phyloP scores from a whole-genome alignment of 1,140 invertebrate species.

The Ericerus pela region DNA sequence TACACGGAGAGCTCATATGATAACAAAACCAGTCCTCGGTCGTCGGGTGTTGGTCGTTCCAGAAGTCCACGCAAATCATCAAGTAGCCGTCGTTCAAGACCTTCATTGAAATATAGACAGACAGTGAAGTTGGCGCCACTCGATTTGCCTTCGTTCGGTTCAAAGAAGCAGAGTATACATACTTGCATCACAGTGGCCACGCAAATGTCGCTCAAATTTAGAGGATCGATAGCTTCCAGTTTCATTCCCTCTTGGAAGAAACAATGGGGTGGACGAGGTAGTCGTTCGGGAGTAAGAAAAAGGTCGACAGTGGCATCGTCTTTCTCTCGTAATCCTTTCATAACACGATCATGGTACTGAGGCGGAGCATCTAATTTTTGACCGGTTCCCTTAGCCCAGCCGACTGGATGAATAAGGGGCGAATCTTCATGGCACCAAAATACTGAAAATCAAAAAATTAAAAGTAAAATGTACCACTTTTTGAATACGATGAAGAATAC shows the following conservation, averaged over 20 bases:
- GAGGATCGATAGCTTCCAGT: slow-evolving; percentile 87
- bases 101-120: slow-evolving; percentile 23
- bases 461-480: not conserved
- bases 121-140: not conserved
- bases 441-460: slow-evolving; percentile 24
- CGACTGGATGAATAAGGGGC: slow-evolving; percentile 83
- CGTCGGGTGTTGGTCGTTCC: slow-evolving; percentile 52
- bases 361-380: slow-evolving; percentile 70
- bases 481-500: not conserved
- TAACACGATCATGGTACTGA: slow-evolving; percentile 52
- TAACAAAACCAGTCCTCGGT: slow-evolving; percentile 86
- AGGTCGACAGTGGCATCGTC: slow-evolving; percentile 60
- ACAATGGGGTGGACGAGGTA: slow-evolving; percentile 25
- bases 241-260: slow-evolving; percentile 83
- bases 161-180: slow-evolving; percentile 1
- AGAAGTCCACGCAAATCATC: slow-evolving; percentile 89
- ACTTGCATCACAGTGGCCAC: slow-evolving; percentile 84
- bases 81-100: slow-evolving; percentile 82
- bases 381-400: slow-evolving; percentile 71
- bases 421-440: slow-evolving; percentile 97
- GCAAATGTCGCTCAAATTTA: slow-evolving; percentile 86
- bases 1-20: slow-evolving; percentile 78
- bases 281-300: slow-evolving; percentile 41
- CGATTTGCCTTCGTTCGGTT: slow-evolving; percentile 3
- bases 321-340: slow-evolving; percentile 38